These are phyloP conservation scores for zebrafish (Danio rerio) DNA, from an alignment of 2,113 vertebrate species.

Conservation along the genomic window DNA sequence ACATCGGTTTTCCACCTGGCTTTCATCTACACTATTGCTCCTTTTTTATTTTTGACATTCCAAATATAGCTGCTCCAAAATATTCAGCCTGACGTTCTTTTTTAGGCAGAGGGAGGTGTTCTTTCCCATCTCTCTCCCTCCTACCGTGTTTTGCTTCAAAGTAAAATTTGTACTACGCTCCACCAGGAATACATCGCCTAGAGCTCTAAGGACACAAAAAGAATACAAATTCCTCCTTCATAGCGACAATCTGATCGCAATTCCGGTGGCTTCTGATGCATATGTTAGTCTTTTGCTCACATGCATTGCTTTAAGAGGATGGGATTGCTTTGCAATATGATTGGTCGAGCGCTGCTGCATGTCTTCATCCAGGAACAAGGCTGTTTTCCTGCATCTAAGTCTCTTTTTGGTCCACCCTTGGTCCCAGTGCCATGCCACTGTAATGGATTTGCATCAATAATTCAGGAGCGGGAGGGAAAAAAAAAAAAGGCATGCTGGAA, in stretches of 20 bases:
- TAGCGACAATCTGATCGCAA: not conserved
- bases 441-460: slow-evolving; percentile 57
- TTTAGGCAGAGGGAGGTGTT: not conserved
- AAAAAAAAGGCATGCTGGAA: not conserved
- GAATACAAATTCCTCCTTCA: not conserved
- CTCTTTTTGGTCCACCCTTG: slow-evolving; percentile 4
- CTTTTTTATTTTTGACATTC: slow-evolving; percentile 4
- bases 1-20: not conserved
- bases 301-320: not conserved
- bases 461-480: slow-evolving; percentile 28
- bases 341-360: slow-evolving; percentile 1
- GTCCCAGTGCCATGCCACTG: slow-evolving; percentile 28
- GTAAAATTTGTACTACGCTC: slow-evolving; percentile 14
- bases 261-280: not conserved
- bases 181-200: slow-evolving; percentile 37
- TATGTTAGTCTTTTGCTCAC: not conserved
- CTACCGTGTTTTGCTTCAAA: slow-evolving; percentile 31
- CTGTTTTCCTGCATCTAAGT: not conserved
- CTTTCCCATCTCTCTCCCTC: not conserved
- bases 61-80: slow-evolving; percentile 39
- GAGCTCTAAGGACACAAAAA: slow-evolving; percentile 15
- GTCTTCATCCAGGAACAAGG: not conserved
- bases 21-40: slow-evolving; percentile 5
- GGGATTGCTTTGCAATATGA: not conserved
- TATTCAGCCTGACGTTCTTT: not conserved